Evolutionary conservation across 2,888 invertebrate species (phyloP).

Genomic region (Brassicogethes aeneus): DNA sequence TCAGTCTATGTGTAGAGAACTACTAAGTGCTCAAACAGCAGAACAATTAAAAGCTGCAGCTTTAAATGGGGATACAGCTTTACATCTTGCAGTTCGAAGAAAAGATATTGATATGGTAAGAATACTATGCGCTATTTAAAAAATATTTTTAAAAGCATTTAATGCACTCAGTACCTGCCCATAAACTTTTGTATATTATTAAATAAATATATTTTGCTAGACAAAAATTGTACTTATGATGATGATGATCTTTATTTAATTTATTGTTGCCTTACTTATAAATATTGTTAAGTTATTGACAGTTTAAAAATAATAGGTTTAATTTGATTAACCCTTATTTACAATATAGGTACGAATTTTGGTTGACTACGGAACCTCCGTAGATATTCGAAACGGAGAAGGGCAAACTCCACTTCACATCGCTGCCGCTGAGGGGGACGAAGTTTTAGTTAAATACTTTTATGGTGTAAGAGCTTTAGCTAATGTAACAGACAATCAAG

Average conservation of each 20-base stretch:
- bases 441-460: conserved; percentile 88
- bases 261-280: no score
- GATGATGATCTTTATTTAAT: no score
- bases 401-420: conserved; percentile 94
- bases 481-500: conserved; percentile 90
- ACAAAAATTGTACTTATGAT: no score
- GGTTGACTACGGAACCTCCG: conserved; percentile 84
- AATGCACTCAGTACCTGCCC: no score
- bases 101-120: conserved; percentile 82
- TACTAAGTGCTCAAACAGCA: conserved; percentile 77
- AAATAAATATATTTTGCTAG: no score
- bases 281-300: no score
- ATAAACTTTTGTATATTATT: no score
- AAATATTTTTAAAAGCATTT: no score
- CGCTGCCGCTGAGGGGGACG: conserved; percentile 93
- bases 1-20: conserved; percentile 89
- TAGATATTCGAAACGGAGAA: conserved; percentile 88
- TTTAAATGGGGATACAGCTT: conserved; percentile 83
- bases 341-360: conserved; percentile 72
- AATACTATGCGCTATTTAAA: background rate
- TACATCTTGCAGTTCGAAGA: conserved; percentile 90
- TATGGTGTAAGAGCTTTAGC: conserved; percentile 92
- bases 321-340: no score
- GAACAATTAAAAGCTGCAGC: conserved; percentile 81
- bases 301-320: no score